These are phyloP conservation scores for Oreortyx pictus DNA, from an alignment of 2,797 vertebrate species.

Conservation along the genomic window DNA sequence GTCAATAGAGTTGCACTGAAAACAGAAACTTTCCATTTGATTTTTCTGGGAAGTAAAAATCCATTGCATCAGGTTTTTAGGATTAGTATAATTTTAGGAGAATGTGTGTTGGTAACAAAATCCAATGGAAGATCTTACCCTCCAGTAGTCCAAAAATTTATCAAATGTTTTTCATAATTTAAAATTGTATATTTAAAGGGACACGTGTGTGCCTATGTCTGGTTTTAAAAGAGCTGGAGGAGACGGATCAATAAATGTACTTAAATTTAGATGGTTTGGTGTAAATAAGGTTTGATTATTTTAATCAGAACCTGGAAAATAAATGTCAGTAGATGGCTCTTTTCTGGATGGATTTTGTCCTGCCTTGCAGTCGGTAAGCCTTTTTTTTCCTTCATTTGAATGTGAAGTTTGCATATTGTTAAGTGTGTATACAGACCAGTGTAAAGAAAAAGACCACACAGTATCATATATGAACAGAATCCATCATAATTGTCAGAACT, in stretches of 20 bases:
- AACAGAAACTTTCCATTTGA: background rate
- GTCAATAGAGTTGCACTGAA: conserved; percentile 1
- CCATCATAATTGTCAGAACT: background rate
- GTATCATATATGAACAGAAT: background rate
- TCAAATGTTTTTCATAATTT: background rate
- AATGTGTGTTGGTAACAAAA: background rate
- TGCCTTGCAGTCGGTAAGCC: accelerated
- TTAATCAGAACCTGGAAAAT: background rate
- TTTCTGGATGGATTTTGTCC: background rate
- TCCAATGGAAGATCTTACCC: background rate
- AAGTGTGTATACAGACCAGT: background rate
- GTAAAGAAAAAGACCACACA: background rate
- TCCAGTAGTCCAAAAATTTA: background rate
- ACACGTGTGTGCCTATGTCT: background rate
- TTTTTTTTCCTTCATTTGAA: background rate
- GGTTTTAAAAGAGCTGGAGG: background rate
- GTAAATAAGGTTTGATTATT: background rate
- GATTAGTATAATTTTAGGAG: background rate
- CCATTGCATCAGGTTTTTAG: background rate
- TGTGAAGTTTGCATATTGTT: background rate
- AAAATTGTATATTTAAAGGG: background rate
- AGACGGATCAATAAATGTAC: background rate
- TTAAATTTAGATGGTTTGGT: background rate
- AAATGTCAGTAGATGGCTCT: background rate
- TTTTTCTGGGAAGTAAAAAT: background rate